phyloP scores from a whole-genome alignment of 2,888 invertebrate genomes.

The Cephus nigrinus region DNA sequence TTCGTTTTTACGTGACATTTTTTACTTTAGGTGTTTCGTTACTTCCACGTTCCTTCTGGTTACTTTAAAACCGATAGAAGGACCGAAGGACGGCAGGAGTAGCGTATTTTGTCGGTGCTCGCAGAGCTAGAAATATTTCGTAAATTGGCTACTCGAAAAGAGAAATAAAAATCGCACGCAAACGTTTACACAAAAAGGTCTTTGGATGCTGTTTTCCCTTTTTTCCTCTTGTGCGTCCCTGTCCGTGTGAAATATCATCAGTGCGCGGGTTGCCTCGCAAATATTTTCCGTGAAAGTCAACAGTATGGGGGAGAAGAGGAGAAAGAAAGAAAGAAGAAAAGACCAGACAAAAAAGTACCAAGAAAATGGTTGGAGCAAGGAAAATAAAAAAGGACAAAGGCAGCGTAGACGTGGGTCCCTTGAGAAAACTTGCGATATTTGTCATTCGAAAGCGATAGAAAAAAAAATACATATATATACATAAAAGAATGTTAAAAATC shows the following conservation, averaged over 20 bases:
- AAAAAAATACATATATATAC: background rate
- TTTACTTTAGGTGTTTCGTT: slow-evolving; percentile 11
- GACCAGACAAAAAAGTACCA: slow-evolving; percentile 20
- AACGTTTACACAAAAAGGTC: background rate
- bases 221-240: background rate
- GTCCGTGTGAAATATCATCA: background rate
- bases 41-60: slow-evolving; percentile 17
- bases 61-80: background rate
- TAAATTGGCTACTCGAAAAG: background rate
- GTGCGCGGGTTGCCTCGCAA: background rate
- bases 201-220: background rate
- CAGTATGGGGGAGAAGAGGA: background rate
- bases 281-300: background rate
- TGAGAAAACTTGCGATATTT: background rate
- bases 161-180: background rate
- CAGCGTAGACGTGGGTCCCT: background rate
- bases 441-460: background rate
- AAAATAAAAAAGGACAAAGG: slow-evolving; percentile 3
- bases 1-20: slow-evolving; percentile 12
- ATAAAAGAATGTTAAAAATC: background rate
- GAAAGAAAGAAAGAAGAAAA: slow-evolving; percentile 17
- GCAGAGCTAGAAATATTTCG: background rate
- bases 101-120: background rate
- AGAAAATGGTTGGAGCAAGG: slow-evolving; percentile 18
- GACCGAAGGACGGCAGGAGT: background rate